phyloP scores from a whole-genome alignment of 2,888 invertebrate species.

The Scaptomyza flava region DNA sequence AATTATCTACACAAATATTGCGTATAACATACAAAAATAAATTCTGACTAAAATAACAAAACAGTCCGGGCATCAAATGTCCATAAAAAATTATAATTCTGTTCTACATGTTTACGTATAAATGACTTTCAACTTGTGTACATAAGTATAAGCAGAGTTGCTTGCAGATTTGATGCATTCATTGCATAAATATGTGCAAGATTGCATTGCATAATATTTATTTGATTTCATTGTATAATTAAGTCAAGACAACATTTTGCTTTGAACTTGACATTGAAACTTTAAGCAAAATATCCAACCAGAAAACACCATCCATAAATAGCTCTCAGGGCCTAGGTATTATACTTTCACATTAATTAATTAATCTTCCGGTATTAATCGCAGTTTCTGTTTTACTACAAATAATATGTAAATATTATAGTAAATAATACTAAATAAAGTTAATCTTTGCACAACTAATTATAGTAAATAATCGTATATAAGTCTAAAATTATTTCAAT shows the following conservation, averaged over 20 bases:
- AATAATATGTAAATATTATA: too few relatives aligned
- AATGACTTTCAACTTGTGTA: neutral
- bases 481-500: too few relatives aligned
- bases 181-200: neutral
- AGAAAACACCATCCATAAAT: neutral
- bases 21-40: neutral
- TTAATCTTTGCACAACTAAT: too few relatives aligned
- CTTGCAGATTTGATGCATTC: too few relatives aligned
- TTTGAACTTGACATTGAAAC: slow-evolving; percentile 55
- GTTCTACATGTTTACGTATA: neutral
- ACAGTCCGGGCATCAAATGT: neutral
- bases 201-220: slow-evolving; percentile 18
- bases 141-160: too few relatives aligned
- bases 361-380: too few relatives aligned
- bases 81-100: slow-evolving; percentile 10
- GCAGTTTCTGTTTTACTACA: neutral
- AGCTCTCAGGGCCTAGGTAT: too few relatives aligned
- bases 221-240: slow-evolving; percentile 46
- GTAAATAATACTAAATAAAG: too few relatives aligned
- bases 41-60: slow-evolving; percentile 12
- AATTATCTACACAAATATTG: too few relatives aligned
- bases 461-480: too few relatives aligned
- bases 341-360: too few relatives aligned
- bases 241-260: slow-evolving; percentile 54
- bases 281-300: neutral